Evolutionary conservation across 2,797 vertebrate genomes (phyloP).

Genomic region (Rhinoraja longicauda): DNA sequence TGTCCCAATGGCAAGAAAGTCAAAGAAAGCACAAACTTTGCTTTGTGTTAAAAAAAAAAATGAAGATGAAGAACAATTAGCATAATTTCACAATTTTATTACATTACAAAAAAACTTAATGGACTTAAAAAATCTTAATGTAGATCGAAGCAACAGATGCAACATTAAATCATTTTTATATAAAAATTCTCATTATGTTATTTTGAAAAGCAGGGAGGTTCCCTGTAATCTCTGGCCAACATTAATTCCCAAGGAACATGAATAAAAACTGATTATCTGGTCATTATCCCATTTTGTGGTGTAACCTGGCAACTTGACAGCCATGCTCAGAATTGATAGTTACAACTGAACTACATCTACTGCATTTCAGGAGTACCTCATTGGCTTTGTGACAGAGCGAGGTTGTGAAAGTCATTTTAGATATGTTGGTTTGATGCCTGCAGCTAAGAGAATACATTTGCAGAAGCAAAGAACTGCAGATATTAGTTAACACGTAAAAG

Average conservation of each 20-base stretch:
- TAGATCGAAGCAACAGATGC: background rate
- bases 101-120: background rate
- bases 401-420: background rate
- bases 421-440: background rate
- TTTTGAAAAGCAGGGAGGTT: background rate
- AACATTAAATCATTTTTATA: background rate
- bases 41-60: background rate
- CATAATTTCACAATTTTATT: background rate
- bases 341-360: background rate
- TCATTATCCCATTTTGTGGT: background rate
- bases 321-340: no score
- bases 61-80: background rate
- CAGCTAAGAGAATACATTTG: background rate
- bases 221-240: background rate
- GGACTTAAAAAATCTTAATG: background rate
- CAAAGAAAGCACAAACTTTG: background rate
- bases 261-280: background rate
- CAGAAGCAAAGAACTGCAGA: no score
- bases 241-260: background rate
- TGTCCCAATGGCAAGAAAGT: background rate
- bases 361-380: background rate
- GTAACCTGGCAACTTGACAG: background rate
- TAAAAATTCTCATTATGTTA: background rate
- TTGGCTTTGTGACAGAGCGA: background rate
- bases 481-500: no score